phyloP scores from a whole-genome alignment of 2,113 vertebrate species.

The Prinia subflava region DNA sequence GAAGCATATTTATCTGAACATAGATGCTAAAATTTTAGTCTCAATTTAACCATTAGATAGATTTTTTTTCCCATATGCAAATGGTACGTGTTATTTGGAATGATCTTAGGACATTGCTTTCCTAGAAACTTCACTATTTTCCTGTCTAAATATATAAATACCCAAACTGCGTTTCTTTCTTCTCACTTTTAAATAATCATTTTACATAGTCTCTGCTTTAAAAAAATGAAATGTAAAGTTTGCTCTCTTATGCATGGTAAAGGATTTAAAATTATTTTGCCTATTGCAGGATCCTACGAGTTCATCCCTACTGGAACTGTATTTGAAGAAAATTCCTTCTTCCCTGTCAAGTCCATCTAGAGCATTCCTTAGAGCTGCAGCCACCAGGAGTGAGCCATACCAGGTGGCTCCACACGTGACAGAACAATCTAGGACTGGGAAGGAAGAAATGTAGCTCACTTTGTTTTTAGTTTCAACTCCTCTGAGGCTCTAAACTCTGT shows the following conservation, averaged over 20 bases:
- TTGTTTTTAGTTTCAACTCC: not conserved
- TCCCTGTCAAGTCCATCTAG: not conserved
- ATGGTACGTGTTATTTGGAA: not conserved
- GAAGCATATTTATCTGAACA: not conserved
- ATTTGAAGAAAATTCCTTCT: not conserved
- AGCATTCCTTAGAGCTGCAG: not conserved
- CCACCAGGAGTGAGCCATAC: accelerated
- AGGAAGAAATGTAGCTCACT: not conserved
- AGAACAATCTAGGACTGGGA: not conserved
- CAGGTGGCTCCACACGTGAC: not conserved
- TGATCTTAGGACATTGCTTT: not conserved
- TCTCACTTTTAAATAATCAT: not conserved
- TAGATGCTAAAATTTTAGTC: not conserved
- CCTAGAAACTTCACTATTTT: not conserved
- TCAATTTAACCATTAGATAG: not conserved
- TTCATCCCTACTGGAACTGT: not conserved
- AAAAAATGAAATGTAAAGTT: not conserved
- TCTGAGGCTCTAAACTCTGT: not conserved
- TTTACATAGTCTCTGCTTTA: not conserved
- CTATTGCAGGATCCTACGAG: not conserved
- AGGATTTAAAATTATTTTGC: not conserved
- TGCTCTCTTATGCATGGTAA: not conserved
- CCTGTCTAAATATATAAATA: not conserved
- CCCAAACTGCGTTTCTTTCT: not conserved
- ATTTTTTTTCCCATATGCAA: not conserved